Percentiles rank a stretch among this genome's conserved stretches.
Conservation (phyloP, 35 echinoderm and acorn worm species). For the Heliocidaris erythrogramma region DNA sequence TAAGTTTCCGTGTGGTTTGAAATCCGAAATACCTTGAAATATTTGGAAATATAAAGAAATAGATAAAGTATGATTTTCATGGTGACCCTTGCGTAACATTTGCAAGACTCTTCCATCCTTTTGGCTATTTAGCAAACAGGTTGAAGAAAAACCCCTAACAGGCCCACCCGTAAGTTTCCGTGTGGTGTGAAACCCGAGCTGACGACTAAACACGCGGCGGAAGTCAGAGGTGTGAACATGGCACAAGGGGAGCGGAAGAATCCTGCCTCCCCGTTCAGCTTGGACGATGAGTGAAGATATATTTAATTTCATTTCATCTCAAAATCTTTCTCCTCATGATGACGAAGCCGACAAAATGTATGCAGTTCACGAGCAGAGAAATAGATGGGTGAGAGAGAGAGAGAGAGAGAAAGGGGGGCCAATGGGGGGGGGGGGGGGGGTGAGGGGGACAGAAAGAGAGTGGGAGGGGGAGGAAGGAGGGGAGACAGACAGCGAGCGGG, state of each 20-base stretch:
- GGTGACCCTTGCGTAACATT: too few relatives aligned
- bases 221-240: slow-evolving; percentile 27
- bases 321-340: not conserved
- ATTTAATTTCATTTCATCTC: slow-evolving; percentile 39
- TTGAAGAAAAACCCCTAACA: not conserved
- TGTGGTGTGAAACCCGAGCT: slow-evolving; percentile 36
- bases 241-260: not conserved
- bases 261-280: not conserved
- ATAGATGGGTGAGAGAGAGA: not conserved
- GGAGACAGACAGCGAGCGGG: too few relatives aligned
- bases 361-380: not conserved
- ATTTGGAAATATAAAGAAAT: too few relatives aligned
- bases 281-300: slow-evolving; percentile 44
- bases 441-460: not conserved
- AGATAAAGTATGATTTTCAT: too few relatives aligned
- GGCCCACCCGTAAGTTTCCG: not conserved
- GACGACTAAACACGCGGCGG: slow-evolving; percentile 23
- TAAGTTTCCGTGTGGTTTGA: slow-evolving; percentile 11
- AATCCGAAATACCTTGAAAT: not conserved
- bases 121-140: not conserved
- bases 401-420: not conserved
- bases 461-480: too few relatives aligned
- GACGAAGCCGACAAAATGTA: not conserved
- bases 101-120: not conserved
- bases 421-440: not conserved